phyloP scores from a whole-genome alignment of 2,888 invertebrate species.

The Eucera pruinosa region DNA sequence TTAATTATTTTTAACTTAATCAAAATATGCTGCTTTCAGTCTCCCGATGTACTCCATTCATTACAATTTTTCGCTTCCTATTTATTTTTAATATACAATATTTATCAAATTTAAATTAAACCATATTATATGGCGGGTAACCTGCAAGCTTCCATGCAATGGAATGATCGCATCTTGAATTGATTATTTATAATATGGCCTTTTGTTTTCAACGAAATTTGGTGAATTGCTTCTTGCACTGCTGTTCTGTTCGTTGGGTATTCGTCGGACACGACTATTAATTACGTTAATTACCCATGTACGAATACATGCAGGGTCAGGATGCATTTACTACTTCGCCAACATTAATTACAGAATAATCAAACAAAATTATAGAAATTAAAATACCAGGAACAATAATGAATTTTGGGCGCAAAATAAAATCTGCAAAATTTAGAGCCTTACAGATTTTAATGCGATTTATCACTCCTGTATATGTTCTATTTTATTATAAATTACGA shows the following conservation, averaged over 20 bases:
- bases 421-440: too few species aligned
- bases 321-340: background rate
- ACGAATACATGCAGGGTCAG: background rate
- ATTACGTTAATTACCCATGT: conserved; percentile 29
- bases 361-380: background rate
- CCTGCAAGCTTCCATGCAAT: conserved; percentile 10
- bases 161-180: conserved; percentile 1
- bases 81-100: background rate
- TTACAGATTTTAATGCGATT: too few species aligned
- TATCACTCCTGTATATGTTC: too few species aligned
- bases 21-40: background rate
- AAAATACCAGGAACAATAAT: background rate
- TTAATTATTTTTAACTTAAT: background rate
- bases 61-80: too few species aligned
- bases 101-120: conserved; percentile 23
- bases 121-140: background rate
- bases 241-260: background rate
- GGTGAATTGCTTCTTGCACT: conserved; percentile 8
- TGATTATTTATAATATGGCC: conserved; percentile 13
- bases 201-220: background rate
- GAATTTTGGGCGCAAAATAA: background rate
- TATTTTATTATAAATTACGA: too few species aligned
- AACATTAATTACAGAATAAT: background rate
- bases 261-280: conserved; percentile 25
- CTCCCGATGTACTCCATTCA: background rate